Evolutionary conservation across 2,113 vertebrate species (phyloP).

Genomic region (Tachysurus vachellii): DNA sequence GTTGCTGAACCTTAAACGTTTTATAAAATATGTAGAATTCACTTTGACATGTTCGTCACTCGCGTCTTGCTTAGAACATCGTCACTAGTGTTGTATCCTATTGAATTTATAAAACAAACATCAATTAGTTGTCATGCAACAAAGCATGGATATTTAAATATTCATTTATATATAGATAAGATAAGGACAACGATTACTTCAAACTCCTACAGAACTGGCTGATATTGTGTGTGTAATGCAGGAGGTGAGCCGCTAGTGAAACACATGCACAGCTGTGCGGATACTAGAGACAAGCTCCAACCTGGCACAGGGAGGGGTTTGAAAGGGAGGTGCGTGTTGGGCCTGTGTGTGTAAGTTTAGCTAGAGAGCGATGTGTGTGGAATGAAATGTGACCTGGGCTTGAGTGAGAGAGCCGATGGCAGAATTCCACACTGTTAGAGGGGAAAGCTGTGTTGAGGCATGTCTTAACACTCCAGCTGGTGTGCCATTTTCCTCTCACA

Average conservation of each 20-base stretch:
- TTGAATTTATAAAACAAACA: background rate
- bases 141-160: background rate
- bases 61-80: background rate
- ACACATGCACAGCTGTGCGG: background rate
- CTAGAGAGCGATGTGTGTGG: background rate
- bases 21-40: background rate
- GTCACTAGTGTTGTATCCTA: background rate
- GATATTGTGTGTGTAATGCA: background rate
- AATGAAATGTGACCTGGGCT: background rate
- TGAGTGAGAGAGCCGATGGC: background rate
- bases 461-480: conserved; percentile 41
- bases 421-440: conserved; percentile 26
- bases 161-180: background rate
- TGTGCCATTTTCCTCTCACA: conserved; percentile 2
- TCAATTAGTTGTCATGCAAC: background rate
- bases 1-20: background rate
- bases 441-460: conserved; percentile 61
- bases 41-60: background rate
- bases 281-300: background rate
- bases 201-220: background rate
- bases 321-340: background rate
- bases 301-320: background rate
- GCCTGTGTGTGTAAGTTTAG: background rate
- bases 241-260: background rate
- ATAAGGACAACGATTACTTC: background rate